Base-by-base conservation (phyloP, 2,113 vertebrate species). In the Etheostoma cragini region DNA sequence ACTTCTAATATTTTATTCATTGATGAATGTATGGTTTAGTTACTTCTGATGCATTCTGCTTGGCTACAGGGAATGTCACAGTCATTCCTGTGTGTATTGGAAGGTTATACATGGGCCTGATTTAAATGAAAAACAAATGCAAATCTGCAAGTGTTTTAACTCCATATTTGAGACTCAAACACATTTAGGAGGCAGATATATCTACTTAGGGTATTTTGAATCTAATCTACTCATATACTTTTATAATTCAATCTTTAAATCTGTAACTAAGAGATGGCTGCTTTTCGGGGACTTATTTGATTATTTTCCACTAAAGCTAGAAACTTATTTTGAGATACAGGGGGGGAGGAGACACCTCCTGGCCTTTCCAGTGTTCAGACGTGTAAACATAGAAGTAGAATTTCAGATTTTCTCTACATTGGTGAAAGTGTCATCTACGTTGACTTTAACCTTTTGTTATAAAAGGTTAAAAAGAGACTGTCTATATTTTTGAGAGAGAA, bases 211-310 rank as follows among this genome's bases (percentile, higher is more conserved):
- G 66, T 22, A 17, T 58, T 79, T 78, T 30, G 1, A 53, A 72
- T 72, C n/a, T 54, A 7, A n/a, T 87, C 73, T 66, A 6, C 70
- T 80, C 76, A 72, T 70, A 30, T 30, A 3, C 30, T 70, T 76
- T 50, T 16, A 56, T n/a, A 49, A 73, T 77, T 50, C 76, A 45
- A 79, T 50, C 53, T 68, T 6, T 8, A 38, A 67, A 67, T 69
- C 21, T 45, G 1, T 38, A 60, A 78, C 53, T 63, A 3, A 74
- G 72, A n/a, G 33, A 65, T 21, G 16, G 35, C 6, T 33, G 24
- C 42, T 58, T 22, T 22, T 38, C 24, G 65, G 65, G 79, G 10
- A 66, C 26, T 66, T 82, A 66, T 56, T 62, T 73, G 46, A 67
- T 54, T 46, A 64, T 53, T 35, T 81, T 58, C 11, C 66, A 21